Conservation (phyloP, 2,113 vertebrate genomes). For the Puntigrus tetrazona region DNA sequence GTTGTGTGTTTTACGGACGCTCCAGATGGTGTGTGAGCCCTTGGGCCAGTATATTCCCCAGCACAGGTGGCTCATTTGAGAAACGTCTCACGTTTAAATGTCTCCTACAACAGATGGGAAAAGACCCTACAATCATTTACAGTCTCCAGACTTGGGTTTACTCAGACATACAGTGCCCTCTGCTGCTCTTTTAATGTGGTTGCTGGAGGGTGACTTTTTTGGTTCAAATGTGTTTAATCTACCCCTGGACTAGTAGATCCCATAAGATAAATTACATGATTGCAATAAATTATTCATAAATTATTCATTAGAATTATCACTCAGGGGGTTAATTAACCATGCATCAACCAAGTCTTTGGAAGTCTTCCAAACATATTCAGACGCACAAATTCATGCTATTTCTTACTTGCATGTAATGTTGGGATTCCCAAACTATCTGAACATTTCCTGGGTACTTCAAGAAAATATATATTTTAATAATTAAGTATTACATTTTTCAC, state of each 20-base stretch:
- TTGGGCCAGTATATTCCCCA: conserved; percentile 24
- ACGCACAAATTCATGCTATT: no score
- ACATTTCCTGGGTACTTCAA: no score
- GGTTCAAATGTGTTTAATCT: background rate
- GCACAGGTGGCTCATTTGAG: conserved; percentile 45
- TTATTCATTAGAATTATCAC: no score
- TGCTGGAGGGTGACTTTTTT: background rate
- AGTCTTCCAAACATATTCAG: no score
- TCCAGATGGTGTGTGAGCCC: conserved; percentile 40
- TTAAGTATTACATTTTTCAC: no score
- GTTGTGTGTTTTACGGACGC: background rate
- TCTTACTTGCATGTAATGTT: no score
- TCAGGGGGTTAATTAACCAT: no score
- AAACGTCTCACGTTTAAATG: conserved; percentile 19
- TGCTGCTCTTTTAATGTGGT: conserved; percentile 27
- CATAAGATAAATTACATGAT: no score
- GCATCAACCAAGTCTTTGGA: no score
- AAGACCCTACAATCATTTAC: background rate
- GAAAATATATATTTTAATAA: no score
- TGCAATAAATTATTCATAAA: no score
- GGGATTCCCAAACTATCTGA: no score
- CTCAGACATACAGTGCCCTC: conserved; percentile 34
- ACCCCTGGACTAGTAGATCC: background rate
- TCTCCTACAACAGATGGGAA: conserved; percentile 38
- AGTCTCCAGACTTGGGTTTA: background rate